Conservation (phyloP, 2,113 vertebrate genomes). For the Pseudopipra pipra region DNA sequence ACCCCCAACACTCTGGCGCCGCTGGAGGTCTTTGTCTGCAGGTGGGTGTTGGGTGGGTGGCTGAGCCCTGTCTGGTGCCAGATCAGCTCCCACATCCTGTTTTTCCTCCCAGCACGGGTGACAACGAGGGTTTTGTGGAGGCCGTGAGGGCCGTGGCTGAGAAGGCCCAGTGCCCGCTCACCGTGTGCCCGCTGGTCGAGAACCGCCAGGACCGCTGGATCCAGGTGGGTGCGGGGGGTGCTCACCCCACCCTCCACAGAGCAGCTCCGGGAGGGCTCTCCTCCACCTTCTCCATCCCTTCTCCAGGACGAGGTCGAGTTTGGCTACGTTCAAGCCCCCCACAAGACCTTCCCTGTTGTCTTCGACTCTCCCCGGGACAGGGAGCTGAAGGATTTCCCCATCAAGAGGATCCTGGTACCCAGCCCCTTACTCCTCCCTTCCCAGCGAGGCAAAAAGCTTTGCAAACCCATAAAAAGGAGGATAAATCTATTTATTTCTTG, state of each 20-base stretch:
- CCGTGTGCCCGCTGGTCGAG: constrained; percentile 65
- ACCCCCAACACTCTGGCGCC: constrained; percentile 87
- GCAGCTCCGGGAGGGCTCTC: accelerated
- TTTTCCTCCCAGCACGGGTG: neutral
- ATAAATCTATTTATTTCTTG: neutral
- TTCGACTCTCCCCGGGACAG: constrained; percentile 88
- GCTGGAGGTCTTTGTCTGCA: constrained; percentile 84
- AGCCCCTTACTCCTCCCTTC: neutral
- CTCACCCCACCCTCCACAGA: accelerated
- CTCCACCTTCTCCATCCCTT: neutral
- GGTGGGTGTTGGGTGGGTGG: constrained; percentile 26
- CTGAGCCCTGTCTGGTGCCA: neutral
- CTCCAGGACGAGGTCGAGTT: constrained; percentile 92
- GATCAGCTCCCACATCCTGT: neutral
- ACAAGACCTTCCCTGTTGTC: constrained; percentile 88
- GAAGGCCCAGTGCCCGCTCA: constrained; percentile 74
- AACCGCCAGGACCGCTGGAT: constrained; percentile 90
- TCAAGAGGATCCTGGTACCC: constrained; percentile 79
- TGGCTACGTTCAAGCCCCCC: constrained; percentile 88
- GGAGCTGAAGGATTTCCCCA: constrained; percentile 76
- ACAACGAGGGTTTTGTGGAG: constrained; percentile 77
- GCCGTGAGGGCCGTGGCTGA: constrained; percentile 66
- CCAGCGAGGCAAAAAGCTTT: neutral
- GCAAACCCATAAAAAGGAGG: accelerated
- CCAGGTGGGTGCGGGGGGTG: constrained; percentile 74